Conservation (phyloP, 2,888 invertebrate species). For the Marronus borbonicus region DNA sequence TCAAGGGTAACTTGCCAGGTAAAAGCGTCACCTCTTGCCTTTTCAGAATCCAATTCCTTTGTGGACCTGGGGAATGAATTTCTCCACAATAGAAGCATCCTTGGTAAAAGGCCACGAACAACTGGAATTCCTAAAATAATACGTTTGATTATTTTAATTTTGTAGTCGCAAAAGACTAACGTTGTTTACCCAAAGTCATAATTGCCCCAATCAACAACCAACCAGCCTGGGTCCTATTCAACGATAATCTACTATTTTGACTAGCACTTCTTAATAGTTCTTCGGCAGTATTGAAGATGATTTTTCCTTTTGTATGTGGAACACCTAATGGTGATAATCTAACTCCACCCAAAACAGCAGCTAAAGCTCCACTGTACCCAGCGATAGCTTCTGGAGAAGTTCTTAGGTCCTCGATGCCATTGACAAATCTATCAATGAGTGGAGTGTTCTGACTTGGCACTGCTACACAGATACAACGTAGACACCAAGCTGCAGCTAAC, state of each 20-base stretch:
- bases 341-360: constrained; percentile 94
- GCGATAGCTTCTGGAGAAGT: constrained; percentile 91
- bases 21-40: constrained; percentile 95
- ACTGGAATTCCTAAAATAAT: constrained; percentile 83
- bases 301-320: constrained; percentile 97
- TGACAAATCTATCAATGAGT: constrained; percentile 90
- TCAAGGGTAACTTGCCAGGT: constrained; percentile 99
- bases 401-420: constrained; percentile 89
- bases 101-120: constrained; percentile 91
- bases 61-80: constrained; percentile 97
- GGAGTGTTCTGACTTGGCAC: constrained; percentile 96
- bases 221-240: constrained; percentile 96
- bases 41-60: constrained; percentile 98
- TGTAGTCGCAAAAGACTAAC: constrained; percentile 3
- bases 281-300: constrained; percentile 97
- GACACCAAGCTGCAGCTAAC: constrained; percentile 94
- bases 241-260: constrained; percentile 95
- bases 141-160: background rate
- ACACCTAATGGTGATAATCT: constrained; percentile 92
- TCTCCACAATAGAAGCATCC: constrained; percentile 96
- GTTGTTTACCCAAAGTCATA: constrained; percentile 86
- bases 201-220: constrained; percentile 98
- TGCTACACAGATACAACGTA: constrained; percentile 93
- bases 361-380: constrained; percentile 94
- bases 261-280: constrained; percentile 96